Conservation (phyloP, 2,797 vertebrate species). For the Fundulus diaphanus region DNA sequence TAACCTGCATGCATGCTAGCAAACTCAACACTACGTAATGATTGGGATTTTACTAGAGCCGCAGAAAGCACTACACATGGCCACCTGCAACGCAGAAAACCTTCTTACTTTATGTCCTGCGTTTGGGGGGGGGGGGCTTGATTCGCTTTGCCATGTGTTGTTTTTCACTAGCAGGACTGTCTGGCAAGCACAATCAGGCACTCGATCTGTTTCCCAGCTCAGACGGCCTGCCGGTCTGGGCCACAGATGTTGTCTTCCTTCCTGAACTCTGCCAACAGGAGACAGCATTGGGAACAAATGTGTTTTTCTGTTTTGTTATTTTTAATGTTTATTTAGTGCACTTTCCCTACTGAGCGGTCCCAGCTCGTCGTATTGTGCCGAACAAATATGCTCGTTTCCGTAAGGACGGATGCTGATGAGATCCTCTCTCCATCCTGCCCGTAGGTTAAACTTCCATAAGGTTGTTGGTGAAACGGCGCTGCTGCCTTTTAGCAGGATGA, state of each 20-base stretch:
- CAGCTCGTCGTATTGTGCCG: conserved; percentile 36
- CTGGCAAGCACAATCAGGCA: conserved; percentile 49
- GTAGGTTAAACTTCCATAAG: conserved; percentile 1
- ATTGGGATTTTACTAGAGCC: conserved; percentile 40
- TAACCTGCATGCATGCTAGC: conserved; percentile 36
- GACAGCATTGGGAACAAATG: conserved; percentile 58
- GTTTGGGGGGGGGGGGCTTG: conserved; percentile 24
- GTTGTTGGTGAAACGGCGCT: conserved; percentile 12
- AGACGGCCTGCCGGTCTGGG: conserved; percentile 52
- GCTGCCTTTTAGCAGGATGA: conserved; percentile 20
- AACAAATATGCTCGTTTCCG: conserved; percentile 44
- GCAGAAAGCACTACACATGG: conserved; percentile 42
- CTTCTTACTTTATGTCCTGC: neutral
- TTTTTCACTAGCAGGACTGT: conserved; percentile 19
- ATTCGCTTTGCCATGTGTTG: conserved; percentile 41
- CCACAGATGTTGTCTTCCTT: conserved; percentile 38
- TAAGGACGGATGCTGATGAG: conserved; percentile 13
- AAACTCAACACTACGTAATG: conserved; percentile 32
- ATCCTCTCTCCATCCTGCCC: conserved; percentile 13
- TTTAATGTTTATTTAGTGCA: conserved; percentile 8
- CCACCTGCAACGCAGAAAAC: conserved; percentile 18
- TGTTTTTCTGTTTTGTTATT: conserved; percentile 9
- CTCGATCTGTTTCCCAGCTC: conserved; percentile 7
- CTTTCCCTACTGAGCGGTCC: conserved; percentile 32
- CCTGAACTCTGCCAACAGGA: conserved; percentile 35